Evolutionary conservation across 2,888 invertebrate genomes (phyloP).

Genomic region (Cerastoderma edule): DNA sequence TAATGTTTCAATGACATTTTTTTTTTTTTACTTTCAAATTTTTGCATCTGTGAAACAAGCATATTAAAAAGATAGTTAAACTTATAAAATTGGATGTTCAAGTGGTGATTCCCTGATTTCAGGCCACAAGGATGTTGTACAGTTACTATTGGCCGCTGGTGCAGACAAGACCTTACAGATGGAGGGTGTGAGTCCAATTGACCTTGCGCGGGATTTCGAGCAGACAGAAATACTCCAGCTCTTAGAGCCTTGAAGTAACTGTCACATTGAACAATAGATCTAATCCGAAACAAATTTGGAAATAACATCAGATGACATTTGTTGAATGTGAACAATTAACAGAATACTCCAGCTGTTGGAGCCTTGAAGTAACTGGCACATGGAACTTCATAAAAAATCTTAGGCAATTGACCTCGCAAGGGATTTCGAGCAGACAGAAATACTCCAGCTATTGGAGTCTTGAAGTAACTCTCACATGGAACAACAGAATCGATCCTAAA

Average conservation of each 20-base stretch:
- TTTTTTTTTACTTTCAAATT: no score
- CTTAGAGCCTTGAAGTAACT: not conserved
- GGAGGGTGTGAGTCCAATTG: conserved; percentile 74
- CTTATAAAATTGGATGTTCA: no score
- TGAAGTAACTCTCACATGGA: not conserved
- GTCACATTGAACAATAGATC: not conserved
- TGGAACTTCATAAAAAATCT: no score
- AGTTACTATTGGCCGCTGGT: conserved; percentile 72
- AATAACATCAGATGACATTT: no score
- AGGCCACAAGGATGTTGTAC: conserved; percentile 80
- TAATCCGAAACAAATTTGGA: no score
- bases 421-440: conserved; percentile 78
- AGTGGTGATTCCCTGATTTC: no score
- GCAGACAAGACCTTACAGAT: conserved; percentile 76
- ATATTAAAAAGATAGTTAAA: no score
- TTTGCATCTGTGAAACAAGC: no score
- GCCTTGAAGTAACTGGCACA: no score
- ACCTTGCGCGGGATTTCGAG: conserved; percentile 80
- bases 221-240: conserved; percentile 71
- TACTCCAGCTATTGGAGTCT: conserved; percentile 54
- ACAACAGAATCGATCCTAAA: not conserved
- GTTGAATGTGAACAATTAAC: no score
- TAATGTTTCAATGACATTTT: no score
- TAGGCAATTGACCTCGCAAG: conserved; percentile 77
- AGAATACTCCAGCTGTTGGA: no score